Evolutionary conservation across 2,888 invertebrate genomes (phyloP).

Genomic region (Aphodius granarius): DNA sequence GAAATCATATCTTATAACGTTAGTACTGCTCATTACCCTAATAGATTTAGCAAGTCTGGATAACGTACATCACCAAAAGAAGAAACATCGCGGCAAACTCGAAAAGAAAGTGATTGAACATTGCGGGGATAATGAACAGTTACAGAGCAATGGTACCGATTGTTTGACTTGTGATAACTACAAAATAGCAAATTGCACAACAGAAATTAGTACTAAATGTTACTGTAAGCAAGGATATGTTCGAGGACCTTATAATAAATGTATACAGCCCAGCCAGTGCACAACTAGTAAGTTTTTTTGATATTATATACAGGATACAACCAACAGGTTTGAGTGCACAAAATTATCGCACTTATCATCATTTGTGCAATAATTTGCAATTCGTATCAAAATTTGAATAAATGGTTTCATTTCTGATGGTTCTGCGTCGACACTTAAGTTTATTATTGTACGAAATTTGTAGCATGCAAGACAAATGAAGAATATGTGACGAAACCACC

Average conservation of each 20-base stretch:
- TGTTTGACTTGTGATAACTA: slow-evolving; percentile 15
- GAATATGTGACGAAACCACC: not conserved
- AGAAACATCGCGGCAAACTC: not conserved
- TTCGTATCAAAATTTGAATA: no score
- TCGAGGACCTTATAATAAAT: not conserved
- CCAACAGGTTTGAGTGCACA: no score
- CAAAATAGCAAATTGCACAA: not conserved
- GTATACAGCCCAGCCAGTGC: not conserved
- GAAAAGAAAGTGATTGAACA: not conserved
- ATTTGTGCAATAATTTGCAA: no score
- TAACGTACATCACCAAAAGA: not conserved
- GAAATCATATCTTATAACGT: not conserved
- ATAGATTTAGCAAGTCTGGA: not conserved
- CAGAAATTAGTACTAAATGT: not conserved
- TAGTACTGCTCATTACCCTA: not conserved
- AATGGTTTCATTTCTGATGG: no score
- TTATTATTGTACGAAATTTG: no score
- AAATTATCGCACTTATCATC: no score
- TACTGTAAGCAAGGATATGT: not conserved
- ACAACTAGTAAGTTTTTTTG: not conserved
- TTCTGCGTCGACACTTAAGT: no score
- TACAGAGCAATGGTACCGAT: slow-evolving; percentile 12
- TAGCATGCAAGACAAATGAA: not conserved
- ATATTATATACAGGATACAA: no score
- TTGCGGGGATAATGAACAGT: not conserved